Base-by-base conservation (phyloP, 1,140 invertebrate species). In the Lineus longissimus region DNA sequence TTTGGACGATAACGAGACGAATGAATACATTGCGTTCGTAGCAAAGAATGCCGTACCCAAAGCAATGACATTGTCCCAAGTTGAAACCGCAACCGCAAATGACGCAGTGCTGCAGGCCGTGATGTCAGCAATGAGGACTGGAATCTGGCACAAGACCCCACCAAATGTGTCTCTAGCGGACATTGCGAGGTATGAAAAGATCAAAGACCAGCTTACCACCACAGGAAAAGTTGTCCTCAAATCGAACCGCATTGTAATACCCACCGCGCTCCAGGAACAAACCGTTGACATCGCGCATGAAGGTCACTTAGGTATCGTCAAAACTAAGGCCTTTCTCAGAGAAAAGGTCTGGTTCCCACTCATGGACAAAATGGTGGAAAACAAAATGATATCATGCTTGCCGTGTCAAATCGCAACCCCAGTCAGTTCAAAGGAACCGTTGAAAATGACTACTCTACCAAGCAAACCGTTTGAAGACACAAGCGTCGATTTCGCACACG, bases 281-380 rank as follows among this genome's bases (percentile, higher is more conserved):
- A 66, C 65, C 6, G 36, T 68, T 43, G 61, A 69, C 19, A 51
- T 76, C 27, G 73, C 69, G 15, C 71, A 73, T 43, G 62, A 67
- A 45, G 43, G 65, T 0, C 72, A 71, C 55, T 71, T 72, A 45
- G 69, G 70, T 0, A 70, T 72, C 15, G 65, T 73, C 2, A 68
- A 70, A 59, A 76, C 70, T 9, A 78, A 76, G 61, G 59, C 67
- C 45, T 61, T 75, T 13, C 55, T 78, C 2, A 56, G 73, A 31
- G 66, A 71, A 59, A 77, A 75, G 51, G 72, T 78, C 2, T 78
- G 73, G 73, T 78, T 75, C 57, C 74, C 73, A 30, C 60, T 62
- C n/a, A 69, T 77, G 9, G 74, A 78, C 62, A 63, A 64, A 59
- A 13, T 65, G 19, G 73, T 75, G 11, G 74, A 76, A 62, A 25